Conservation (phyloP, 2,797 vertebrate species). For the Pseudotriccus pelzelni region DNA sequence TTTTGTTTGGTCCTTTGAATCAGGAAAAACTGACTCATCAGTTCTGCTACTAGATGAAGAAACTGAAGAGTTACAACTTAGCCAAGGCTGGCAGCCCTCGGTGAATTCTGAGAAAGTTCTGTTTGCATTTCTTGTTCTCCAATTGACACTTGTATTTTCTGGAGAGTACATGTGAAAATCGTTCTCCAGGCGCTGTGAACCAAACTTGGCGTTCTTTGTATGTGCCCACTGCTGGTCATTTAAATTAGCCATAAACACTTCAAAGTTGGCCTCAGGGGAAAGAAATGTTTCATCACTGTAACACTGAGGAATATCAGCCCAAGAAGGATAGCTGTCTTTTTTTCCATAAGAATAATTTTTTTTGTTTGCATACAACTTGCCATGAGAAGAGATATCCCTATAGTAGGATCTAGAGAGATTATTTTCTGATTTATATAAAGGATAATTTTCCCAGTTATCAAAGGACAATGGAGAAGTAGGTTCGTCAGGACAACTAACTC, state of each 20-base stretch:
- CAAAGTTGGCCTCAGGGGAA: constrained; percentile 60
- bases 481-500: constrained; percentile 36
- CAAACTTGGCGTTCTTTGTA: not conserved
- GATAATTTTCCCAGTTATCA: constrained; percentile 73
- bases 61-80: constrained; percentile 4
- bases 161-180: not conserved
- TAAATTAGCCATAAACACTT: constrained; percentile 54
- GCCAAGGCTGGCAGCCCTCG: constrained; percentile 14
- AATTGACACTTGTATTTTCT: constrained; percentile 32
- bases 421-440: constrained; percentile 61
- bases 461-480: constrained; percentile 18
- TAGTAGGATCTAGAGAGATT: constrained; percentile 55
- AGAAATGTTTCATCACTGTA: constrained; percentile 47
- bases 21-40: constrained; percentile 36
- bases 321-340: constrained; percentile 45
- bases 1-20: constrained; percentile 25
- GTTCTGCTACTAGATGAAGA: not conserved
- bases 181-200: not conserved
- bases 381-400: constrained; percentile 45
- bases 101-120: constrained; percentile 20
- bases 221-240: constrained; percentile 5
- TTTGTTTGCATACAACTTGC: constrained; percentile 35
- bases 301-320: constrained; percentile 50
- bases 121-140: constrained; percentile 13
- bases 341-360: constrained; percentile 49